Evolutionary conservation across 2,113 vertebrate genomes (phyloP).

Genomic region (Panthera uncia): DNA sequence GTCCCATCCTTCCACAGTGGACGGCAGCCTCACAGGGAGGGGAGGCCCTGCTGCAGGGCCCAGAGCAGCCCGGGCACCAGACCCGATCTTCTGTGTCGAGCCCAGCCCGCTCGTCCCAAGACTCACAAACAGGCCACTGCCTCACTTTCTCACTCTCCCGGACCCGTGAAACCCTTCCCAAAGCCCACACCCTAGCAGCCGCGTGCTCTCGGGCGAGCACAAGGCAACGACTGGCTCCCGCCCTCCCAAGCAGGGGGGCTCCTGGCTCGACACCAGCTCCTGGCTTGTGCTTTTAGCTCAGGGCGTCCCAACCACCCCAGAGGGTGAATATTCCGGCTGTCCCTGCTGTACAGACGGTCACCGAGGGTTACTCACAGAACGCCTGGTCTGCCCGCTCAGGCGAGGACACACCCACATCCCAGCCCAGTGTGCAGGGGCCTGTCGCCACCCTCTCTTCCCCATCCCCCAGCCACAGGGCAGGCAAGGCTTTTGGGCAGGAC

Average conservation of each 20-base stretch:
- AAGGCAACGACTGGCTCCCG: neutral
- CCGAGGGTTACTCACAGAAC: accelerated
- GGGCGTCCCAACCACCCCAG: accelerated
- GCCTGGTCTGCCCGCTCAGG: accelerated
- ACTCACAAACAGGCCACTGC: neutral
- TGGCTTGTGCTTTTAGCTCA: no score
- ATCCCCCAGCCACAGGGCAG: neutral
- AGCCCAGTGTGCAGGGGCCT: neutral
- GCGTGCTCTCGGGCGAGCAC: neutral
- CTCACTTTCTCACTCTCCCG: no score
- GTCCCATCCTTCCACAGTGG: neutral
- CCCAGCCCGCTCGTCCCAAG: neutral
- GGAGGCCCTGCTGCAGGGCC: no score
- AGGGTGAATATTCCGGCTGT: neutral
- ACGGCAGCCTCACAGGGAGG: accelerated
- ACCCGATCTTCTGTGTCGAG: neutral
- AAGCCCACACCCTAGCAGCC: neutral
- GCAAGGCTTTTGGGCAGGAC: accelerated
- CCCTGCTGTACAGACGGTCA: neutral
- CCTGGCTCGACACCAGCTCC: neutral
- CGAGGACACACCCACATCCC: neutral
- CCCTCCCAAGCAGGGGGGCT: neutral
- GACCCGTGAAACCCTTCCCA: no score
- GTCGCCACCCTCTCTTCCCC: neutral
- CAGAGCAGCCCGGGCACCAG: neutral